Base-by-base conservation (phyloP, 1,140 invertebrate species). In the Hyles euphorbiae region DNA sequence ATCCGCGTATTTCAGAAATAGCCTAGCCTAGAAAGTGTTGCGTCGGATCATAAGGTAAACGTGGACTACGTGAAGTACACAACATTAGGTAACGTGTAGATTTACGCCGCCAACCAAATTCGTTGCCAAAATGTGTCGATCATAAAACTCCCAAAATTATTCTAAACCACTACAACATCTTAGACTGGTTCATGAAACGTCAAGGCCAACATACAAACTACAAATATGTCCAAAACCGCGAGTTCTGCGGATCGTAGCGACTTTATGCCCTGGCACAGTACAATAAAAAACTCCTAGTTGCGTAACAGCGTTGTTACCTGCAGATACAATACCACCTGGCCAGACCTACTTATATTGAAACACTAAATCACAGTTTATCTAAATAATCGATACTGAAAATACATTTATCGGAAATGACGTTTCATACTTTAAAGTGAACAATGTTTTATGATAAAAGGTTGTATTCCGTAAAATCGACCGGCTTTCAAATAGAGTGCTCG, bases 1-100 rank as follows among this genome's bases (percentile, higher is more conserved):
- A 67, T 72, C 56, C 69, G 58, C 54, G 52, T 62, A 64, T 58
- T 68, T 74, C 76, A 76, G 70, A 79, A 82, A 79, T 79, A 82
- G 68, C 65, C 53, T 50, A 48, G 67, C 49, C 34, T 57, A 50
- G 45, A 40, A 36, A 66, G 68, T 70, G 67, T 66, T 50, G 65
- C 63, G 60, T 68, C 60, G 71, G 70, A 76, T 76, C 70, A 70
- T 74, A 74, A 72, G 67, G 75, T 72, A 76, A 76, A 71, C 67
- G 56, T 48, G 54, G 32, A 34, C 12, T 52, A 34, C 34, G 34
- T 52, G 36, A 40, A 40, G 53, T 55, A 52, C 47, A 58, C 22
- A 54, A 11, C 49, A 6, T 50, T 48, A 62, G 48, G 64, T 58
- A 66, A 62, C 60, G 53, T 49, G 56, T 68, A 72, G 67, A 79